These are phyloP conservation scores for Amphipyra berbera DNA, from an alignment of 2,888 invertebrate species.

Conservation along the genomic window DNA sequence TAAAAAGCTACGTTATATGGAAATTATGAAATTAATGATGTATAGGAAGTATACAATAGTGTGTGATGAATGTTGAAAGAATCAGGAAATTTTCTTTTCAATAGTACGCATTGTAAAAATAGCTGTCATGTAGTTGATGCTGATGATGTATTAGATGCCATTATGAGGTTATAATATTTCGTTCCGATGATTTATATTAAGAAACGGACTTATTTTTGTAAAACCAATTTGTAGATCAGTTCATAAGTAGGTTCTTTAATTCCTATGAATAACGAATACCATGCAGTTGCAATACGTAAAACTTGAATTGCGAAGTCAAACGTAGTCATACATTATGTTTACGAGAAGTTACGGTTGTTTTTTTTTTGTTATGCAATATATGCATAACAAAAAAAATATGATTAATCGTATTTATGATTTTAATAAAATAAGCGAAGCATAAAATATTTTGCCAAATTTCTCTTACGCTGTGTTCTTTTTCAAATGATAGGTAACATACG, in stretches of 20 bases:
- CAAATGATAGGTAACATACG: constrained; percentile 18
- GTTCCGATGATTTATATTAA: constrained; percentile 6
- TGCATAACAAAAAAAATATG: too few relatives aligned
- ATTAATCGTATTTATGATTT: not conserved
- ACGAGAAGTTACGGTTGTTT: too few relatives aligned
- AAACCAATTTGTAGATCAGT: constrained; percentile 11
- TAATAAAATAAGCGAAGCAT: constrained; percentile 2
- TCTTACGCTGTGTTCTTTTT: not conserved
- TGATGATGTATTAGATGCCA: constrained; percentile 38
- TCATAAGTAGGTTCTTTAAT: constrained; percentile 10
- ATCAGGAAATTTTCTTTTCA: constrained; percentile 2
- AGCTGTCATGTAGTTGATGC: constrained; percentile 40
- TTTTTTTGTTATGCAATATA: not conserved
- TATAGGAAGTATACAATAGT: too few relatives aligned
- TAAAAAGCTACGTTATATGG: constrained; percentile 67
- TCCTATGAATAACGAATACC: constrained; percentile 5
- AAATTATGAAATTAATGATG: constrained; percentile 40
- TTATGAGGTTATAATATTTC: constrained; percentile 8
- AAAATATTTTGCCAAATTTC: constrained; percentile 4
- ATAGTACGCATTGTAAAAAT: constrained; percentile 20
- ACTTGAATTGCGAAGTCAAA: not conserved
- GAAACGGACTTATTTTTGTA: constrained; percentile 8
- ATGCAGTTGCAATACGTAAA: not conserved
- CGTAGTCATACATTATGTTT: too few relatives aligned
- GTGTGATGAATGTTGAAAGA: constrained; percentile 18